Evolutionary conservation across 2,797 vertebrate genomes (phyloP).

Genomic region (Aeoliscus strigatus): DNA sequence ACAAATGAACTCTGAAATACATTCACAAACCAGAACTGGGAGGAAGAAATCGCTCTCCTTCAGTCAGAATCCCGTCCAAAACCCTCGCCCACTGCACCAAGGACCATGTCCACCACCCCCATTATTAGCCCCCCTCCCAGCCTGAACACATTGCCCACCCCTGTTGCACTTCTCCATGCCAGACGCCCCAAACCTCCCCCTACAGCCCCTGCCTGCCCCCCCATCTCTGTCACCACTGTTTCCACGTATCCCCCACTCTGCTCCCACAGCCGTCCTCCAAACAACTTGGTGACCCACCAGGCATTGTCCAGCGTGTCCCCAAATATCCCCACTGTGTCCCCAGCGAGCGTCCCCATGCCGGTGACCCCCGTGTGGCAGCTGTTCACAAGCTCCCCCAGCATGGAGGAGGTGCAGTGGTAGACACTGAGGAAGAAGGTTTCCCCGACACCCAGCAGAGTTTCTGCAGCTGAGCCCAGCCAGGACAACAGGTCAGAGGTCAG

Average conservation of each 20-base stretch:
- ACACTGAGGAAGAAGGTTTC: conserved; percentile 30
- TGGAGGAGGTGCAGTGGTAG: conserved; percentile 59
- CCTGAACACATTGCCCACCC: conserved; percentile 46
- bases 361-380: conserved; percentile 62
- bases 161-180: conserved; percentile 54
- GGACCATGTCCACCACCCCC: conserved; percentile 35
- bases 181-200: conserved; percentile 67
- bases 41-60: conserved; percentile 7
- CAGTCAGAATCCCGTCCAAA: conserved; percentile 49
- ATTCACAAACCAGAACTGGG: no score
- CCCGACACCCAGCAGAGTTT: conserved; percentile 42
- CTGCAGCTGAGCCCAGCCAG: conserved; percentile 43
- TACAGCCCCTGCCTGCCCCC: conserved; percentile 57
- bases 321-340: conserved; percentile 61
- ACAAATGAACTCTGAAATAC: no score
- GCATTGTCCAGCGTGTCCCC: conserved; percentile 43
- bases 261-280: conserved; percentile 60
- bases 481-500: conserved; percentile 63
- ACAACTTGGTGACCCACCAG: conserved; percentile 61
- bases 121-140: conserved; percentile 32
- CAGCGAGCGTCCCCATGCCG: conserved; percentile 65
- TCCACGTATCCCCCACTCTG: conserved; percentile 61
- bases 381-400: conserved; percentile 54
- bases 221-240: conserved; percentile 65
- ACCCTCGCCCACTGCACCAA: conserved; percentile 36